A percentile compares a stretch with the other conserved stretches of the same genome.
Evolutionary conservation across 2,113 vertebrate genomes (phyloP).

Genomic region (Platanista minor): DNA sequence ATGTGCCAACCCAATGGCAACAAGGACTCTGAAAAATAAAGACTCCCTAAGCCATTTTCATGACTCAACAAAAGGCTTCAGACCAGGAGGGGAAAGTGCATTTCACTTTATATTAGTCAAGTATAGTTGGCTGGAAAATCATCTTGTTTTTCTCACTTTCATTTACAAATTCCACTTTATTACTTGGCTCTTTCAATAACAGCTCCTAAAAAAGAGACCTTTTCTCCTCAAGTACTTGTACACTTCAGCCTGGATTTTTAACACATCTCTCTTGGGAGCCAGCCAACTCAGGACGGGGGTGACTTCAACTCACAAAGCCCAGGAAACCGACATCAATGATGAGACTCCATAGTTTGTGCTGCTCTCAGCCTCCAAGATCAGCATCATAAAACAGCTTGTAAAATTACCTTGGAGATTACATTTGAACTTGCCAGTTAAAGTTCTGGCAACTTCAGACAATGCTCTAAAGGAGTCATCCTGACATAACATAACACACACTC

Average conservation of each 20-base stretch:
- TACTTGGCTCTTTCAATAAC: neutral
- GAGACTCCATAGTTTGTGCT: neutral
- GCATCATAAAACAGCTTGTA: neutral
- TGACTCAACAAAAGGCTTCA: neutral
- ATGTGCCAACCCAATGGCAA: neutral
- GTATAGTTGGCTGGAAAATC: neutral
- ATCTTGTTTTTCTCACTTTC: slow-evolving; percentile 23
- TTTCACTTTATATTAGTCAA: slow-evolving; percentile 21
- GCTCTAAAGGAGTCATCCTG: neutral
- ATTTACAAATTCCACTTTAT: slow-evolving; percentile 6
- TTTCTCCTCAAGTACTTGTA: neutral
- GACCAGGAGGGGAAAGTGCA: neutral
- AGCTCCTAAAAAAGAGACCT: neutral
- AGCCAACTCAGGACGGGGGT: neutral
- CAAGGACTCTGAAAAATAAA: slow-evolving; percentile 31
- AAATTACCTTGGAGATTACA: neutral
- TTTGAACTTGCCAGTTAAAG: slow-evolving; percentile 2
- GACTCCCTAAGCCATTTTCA: neutral
- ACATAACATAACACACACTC: neutral
- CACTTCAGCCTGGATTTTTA: neutral
- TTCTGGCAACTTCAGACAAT: neutral
- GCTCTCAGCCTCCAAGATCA: neutral
- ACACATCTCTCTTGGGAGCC: neutral
- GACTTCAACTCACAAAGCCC: neutral
- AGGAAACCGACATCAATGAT: neutral